phyloP scores from a whole-genome alignment of 2,113 vertebrate species.

The Capreolus pygargus region DNA sequence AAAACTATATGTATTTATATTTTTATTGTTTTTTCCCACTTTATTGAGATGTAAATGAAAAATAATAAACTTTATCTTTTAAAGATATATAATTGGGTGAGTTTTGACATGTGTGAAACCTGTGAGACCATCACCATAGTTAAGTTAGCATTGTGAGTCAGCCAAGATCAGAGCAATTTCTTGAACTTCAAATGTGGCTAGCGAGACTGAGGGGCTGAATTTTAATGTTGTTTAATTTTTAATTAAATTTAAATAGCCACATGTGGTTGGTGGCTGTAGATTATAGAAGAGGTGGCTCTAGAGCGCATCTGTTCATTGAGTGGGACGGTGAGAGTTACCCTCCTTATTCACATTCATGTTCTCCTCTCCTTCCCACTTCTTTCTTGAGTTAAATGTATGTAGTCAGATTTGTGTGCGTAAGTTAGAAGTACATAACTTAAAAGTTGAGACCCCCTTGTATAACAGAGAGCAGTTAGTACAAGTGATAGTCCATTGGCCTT shows the following conservation, averaged over 20 bases:
- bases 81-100: background rate
- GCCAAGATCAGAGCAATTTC: background rate
- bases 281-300: rapidly evolving
- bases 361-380: background rate
- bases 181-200: background rate
- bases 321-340: background rate
- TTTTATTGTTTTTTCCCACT: background rate
- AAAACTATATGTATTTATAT: background rate
- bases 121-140: background rate
- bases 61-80: background rate
- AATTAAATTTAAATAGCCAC: background rate
- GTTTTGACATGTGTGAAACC: background rate
- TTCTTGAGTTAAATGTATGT: rapidly evolving
- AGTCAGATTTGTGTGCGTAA: background rate
- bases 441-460: background rate
- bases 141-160: background rate
- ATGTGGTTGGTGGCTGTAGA: background rate
- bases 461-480: background rate
- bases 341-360: rapidly evolving
- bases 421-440: background rate
- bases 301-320: background rate
- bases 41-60: background rate
- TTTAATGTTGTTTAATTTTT: background rate
- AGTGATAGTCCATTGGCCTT: background rate
- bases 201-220: background rate